These are phyloP conservation scores for Imbricaverruca yamaguchii DNA, from an alignment of 2,888 invertebrate genomes.

Conservation along the genomic window DNA sequence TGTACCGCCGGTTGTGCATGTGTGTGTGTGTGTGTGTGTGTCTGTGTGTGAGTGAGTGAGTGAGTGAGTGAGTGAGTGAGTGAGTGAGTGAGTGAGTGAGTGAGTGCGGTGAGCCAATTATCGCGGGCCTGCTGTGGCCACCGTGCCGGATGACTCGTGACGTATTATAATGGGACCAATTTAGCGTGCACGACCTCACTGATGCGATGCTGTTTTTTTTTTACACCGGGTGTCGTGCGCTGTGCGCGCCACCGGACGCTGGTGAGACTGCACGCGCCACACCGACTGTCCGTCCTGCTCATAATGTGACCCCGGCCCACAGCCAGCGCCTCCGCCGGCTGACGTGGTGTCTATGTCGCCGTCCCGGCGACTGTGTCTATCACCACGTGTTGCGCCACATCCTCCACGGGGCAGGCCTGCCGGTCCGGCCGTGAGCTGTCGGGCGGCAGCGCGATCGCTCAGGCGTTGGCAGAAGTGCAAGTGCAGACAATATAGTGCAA, in stretches of 20 bases:
- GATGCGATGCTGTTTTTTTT: not conserved
- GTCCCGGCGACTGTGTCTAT: too few relatives aligned
- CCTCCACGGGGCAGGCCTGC: too few relatives aligned
- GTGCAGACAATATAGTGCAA: too few relatives aligned
- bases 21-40: not conserved
- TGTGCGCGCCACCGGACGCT: not conserved
- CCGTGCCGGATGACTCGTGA: not conserved
- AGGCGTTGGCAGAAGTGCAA: too few relatives aligned
- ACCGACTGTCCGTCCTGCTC: slow-evolving; percentile 9
- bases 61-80: not conserved
- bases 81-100: not conserved
- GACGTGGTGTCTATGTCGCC: too few relatives aligned
- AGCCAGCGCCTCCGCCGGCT: too few relatives aligned
- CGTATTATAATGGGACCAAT: not conserved
- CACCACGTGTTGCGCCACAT: too few relatives aligned
- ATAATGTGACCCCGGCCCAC: not conserved
- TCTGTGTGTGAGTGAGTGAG: not conserved
- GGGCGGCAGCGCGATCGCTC: too few relatives aligned
- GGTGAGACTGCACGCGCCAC: not conserved
- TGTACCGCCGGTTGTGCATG: not conserved
- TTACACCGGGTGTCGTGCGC: not conserved
- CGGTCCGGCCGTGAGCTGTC: too few relatives aligned
- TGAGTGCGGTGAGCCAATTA: not conserved
- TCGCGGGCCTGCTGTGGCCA: not conserved
- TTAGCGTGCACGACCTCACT: not conserved